Base-by-base conservation (phyloP, 2,797 vertebrate genomes). In the Dipus sagitta region DNA sequence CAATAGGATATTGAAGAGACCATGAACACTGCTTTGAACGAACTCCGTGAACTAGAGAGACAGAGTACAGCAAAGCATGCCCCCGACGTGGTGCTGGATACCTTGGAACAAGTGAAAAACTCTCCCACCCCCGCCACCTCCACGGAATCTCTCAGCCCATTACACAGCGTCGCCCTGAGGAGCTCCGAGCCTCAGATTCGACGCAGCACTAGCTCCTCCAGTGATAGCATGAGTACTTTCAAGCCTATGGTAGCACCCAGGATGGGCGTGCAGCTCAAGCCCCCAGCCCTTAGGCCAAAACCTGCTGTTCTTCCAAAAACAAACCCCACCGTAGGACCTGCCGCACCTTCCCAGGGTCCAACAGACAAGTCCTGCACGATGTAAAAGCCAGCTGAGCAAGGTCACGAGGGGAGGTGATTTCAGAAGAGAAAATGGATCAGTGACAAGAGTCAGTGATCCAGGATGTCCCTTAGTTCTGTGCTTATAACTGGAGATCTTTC, bases 281-380 rank as follows among this genome's bases (percentile, higher is more conserved):
- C 99, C n/a, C 99, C 99, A 0, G 99, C 99, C 91, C 98, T 99
- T 81, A 98, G 99, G 98, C 99, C 99, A 86, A 99, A 99, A 97
- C 99, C 99, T 81, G 98, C 99, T 97, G 98, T 99, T 95, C 98
- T 99, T 98, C 99, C 99, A 97, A 99, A 99, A 98, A 98, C 98
- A 88, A 98, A 99, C 92, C 98, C 98, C 78, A 97, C 98, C 81
- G 93, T 98, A 81, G 98, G 98, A 84, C 99, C 99, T 85, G 95
- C 98, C 85, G 97, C 98, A 7, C 95, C 99, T 4, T 95, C 98
- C 95, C 99, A 99, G 98, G 99, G 99, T 96, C 98, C 99, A 64
- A 96, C 99, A 70, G 99, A 99, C 98, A 99, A 99, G 97, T 99
- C 99, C 94, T 99, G 99, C 98, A 99, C 99, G 85, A 99, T 99